Evolutionary conservation across 2,888 invertebrate genomes (phyloP), one percentile per base, ranked within the genome.

Genomic region (Pegoplata infirma): DNA sequence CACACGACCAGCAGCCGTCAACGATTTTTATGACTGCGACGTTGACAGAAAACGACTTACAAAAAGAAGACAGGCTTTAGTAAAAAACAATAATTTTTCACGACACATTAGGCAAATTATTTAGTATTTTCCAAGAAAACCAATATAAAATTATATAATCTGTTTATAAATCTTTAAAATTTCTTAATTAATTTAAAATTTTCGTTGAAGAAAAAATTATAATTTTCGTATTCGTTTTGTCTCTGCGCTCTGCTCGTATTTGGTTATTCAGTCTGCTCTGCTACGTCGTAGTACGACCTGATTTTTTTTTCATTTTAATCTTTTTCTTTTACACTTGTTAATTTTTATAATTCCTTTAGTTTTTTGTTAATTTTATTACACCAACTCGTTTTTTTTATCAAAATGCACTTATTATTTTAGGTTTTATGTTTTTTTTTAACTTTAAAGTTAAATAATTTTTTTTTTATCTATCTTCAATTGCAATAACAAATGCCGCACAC

Each of bases 401-500:
- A 36, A 16, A 49, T 2, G 47, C 51, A 58, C 53, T 68, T 12
- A 12, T 32, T 2, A 32, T 32, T 32, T 10, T 19, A 5, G 23
- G 58, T 68, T 49, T 40, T 12, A n/a, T 40, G 5, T 40, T n/a
- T 40, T 40, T 40, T n/a, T n/a, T 36, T 12, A 36, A 36, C 1
- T 36, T 36, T 10, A 12, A 12, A 12, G n/a, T 1, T 1, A 40
- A 40, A 40, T 32, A 23, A 23, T 23, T 10, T 19, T 67, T 17
- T 36, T 58, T 25, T 46, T n/a, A n/a, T n/a, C n/a, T n/a, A n/a
- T n/a, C 1, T 32, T 40, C 0, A 47, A 58, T 71, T 79, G 75
- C 76, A 79, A 79, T 76, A 79, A 79, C 79, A 76, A 79, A 72
- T 25, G 44, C 76, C 79, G 79, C 71, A 71, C 79, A 77, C 76